phyloP scores from a whole-genome alignment of 2,113 vertebrate genomes.

The Meleagris gallopavo region DNA sequence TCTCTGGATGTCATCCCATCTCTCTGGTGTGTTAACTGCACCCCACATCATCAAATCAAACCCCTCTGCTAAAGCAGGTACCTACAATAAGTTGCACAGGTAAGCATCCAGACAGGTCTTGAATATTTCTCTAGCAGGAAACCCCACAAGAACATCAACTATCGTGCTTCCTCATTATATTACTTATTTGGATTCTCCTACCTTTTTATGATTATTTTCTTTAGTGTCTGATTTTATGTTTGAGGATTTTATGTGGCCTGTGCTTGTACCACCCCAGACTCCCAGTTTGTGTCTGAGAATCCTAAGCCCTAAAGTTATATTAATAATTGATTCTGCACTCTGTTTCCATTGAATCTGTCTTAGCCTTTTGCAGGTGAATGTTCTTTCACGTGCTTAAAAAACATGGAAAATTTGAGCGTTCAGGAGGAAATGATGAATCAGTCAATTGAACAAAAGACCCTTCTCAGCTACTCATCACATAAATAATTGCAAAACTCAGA shows the following conservation, averaged over 20 bases:
- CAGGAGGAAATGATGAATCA: background rate
- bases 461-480: background rate
- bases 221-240: background rate
- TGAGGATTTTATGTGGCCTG: background rate
- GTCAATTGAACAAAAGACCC: background rate
- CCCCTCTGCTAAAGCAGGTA: too few relatives aligned
- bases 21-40: too few relatives aligned
- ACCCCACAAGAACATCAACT: background rate
- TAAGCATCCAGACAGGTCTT: too few relatives aligned
- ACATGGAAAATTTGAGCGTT: background rate
- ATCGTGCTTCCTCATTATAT: background rate
- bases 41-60: too few relatives aligned
- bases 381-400: background rate
- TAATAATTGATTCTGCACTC: background rate
- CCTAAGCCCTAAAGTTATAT: background rate
- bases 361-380: background rate
- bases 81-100: too few relatives aligned
- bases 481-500: background rate
- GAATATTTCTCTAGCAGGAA: too few relatives aligned
- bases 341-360: background rate
- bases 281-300: background rate
- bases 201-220: background rate
- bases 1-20: too few relatives aligned
- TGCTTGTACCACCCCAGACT: background rate
- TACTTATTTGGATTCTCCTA: background rate